A percentile compares a stretch with the other conserved stretches of the same genome.
phyloP scores from a whole-genome alignment of 2,113 vertebrate species.

The Dissostichus mawsoni region DNA sequence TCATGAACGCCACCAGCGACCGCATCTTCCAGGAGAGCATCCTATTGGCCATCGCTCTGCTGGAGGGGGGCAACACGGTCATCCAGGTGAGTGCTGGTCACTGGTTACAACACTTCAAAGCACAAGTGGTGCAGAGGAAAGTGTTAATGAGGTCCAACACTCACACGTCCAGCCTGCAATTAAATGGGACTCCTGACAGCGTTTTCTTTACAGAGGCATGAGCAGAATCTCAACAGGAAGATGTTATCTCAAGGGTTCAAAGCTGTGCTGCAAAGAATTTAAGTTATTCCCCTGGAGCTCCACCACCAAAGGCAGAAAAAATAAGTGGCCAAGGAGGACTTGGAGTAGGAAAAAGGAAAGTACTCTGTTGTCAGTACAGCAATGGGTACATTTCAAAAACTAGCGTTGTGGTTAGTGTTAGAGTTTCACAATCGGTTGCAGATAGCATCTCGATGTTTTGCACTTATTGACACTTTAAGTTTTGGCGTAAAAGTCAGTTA shows the following conservation, averaged over 20 bases:
- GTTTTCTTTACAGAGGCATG: conserved; percentile 15
- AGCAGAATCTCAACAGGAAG: conserved; percentile 35
- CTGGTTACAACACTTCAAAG: conserved; percentile 9
- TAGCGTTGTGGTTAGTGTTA: background rate
- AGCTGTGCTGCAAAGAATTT: conserved; percentile 18
- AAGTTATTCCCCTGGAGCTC: background rate
- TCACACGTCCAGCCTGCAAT: conserved; percentile 1
- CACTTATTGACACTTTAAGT: background rate
- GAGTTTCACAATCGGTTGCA: background rate
- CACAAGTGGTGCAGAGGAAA: background rate
- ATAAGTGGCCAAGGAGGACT: no score
- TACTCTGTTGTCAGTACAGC: background rate
- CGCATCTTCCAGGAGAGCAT: conserved; percentile 99
- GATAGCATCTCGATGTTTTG: conserved; percentile 9
- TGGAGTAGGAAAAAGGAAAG: background rate
- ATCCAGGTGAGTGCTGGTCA: conserved; percentile 90
- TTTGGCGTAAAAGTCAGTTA: conserved; percentile 1
- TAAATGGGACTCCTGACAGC: conserved; percentile 15
- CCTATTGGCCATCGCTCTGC: conserved; percentile 94
- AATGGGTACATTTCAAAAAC: background rate
- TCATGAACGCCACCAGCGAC: conserved; percentile 98
- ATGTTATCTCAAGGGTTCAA: conserved; percentile 31
- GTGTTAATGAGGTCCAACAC: no score
- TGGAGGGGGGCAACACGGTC: conserved; percentile 97
- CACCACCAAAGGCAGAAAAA: no score